Conservation (phyloP, 2,888 invertebrate species). For the Cactoblastis cactorum region DNA sequence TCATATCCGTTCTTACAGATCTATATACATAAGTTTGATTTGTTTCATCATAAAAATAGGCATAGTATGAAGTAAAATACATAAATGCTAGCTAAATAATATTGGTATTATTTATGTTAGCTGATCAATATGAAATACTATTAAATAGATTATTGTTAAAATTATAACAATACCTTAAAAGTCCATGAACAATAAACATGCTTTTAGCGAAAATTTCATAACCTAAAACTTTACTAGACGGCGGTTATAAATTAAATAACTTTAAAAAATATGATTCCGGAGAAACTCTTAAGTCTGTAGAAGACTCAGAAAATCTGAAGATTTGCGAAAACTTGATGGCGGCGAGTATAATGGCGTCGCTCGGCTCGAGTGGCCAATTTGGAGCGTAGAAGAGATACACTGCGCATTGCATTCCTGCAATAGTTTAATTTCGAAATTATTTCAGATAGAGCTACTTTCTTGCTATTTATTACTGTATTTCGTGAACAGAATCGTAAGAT, state of each 20-base stretch:
- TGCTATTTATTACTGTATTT: no score
- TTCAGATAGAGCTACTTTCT: no score
- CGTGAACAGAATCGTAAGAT: no score
- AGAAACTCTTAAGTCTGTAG: neutral
- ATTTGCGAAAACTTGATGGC: conserved; percentile 1
- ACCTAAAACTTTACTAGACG: neutral
- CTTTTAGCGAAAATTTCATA: neutral
- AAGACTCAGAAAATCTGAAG: neutral
- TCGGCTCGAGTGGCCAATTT: neutral
- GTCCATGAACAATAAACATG: neutral
- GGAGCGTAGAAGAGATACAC: neutral
- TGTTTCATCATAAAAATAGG: no score
- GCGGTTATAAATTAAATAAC: neutral
- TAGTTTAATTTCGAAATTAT: neutral
- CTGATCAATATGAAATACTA: no score
- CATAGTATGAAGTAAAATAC: no score
- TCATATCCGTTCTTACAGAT: no score
- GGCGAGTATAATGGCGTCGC: neutral
- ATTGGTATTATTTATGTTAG: no score
- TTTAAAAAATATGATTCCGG: neutral
- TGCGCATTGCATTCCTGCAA: neutral
- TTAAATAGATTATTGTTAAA: no score
- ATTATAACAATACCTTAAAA: no score
- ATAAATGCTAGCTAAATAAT: no score
- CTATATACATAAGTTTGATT: no score